Conservation (phyloP, 2,888 invertebrate species). For the Trachelus stipa region DNA sequence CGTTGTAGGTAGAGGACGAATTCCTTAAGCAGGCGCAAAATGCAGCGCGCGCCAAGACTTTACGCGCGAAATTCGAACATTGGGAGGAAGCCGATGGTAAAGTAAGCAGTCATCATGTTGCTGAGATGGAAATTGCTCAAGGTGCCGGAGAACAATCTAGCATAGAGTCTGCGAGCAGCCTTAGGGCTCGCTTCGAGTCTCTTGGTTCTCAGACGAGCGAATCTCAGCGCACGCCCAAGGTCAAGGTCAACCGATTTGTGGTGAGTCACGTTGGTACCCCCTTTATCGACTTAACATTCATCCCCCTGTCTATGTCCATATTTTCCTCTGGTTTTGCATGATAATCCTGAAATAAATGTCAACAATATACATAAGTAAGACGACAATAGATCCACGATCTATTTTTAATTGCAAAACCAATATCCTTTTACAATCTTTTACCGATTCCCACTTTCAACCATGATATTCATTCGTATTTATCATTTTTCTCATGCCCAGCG, state of each 20-base stretch:
- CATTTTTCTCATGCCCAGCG: constrained; percentile 8
- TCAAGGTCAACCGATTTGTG: constrained; percentile 92
- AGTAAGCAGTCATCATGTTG: constrained; percentile 59
- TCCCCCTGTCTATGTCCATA: too few species aligned
- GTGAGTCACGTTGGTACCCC: constrained; percentile 72
- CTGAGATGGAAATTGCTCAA: constrained; percentile 67
- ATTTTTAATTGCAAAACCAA: too few species aligned
- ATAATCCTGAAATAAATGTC: too few species aligned
- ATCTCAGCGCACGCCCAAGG: constrained; percentile 67
- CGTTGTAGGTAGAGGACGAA: constrained; percentile 72
- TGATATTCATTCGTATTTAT: constrained; percentile 23
- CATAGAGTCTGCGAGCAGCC: constrained; percentile 87
- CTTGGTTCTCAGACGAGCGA: constrained; percentile 74
- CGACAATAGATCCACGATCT: too few species aligned
- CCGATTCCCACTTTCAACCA: background rate
- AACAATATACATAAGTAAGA: too few species aligned
- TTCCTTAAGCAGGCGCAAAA: constrained; percentile 81
- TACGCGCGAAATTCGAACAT: constrained; percentile 89
- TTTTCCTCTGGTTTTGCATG: too few species aligned
- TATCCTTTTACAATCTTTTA: too few species aligned
- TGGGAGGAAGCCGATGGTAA: constrained; percentile 78
- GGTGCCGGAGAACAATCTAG: constrained; percentile 78
- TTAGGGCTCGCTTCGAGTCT: constrained; percentile 90
- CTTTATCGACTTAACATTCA: constrained; percentile 23
- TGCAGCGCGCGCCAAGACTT: constrained; percentile 83